phyloP scores from a whole-genome alignment of 2,888 invertebrate species.

The Theristus sp. region DNA sequence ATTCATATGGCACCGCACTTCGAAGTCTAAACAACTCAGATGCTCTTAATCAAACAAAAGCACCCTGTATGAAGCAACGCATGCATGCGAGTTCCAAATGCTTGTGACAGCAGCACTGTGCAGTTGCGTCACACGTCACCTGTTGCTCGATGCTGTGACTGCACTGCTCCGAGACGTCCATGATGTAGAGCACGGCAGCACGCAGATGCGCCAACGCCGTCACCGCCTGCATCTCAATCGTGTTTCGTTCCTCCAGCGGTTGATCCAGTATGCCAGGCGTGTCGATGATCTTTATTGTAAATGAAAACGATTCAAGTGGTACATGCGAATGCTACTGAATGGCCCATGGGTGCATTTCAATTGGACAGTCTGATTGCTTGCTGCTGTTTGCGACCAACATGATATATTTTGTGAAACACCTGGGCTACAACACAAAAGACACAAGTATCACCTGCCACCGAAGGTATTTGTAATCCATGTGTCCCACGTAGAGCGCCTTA shows the following conservation, averaged over 20 bases:
- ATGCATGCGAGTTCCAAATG: background rate
- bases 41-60: no score
- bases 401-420: no score
- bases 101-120: background rate
- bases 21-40: no score
- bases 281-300: no score
- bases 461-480: conserved; percentile 91
- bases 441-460: conserved; percentile 61
- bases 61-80: no score
- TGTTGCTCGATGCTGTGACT: conserved; percentile 86
- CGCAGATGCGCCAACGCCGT: conserved; percentile 89
- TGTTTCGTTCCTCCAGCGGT: conserved; percentile 64
- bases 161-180: conserved; percentile 90
- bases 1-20: no score
- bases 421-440: background rate
- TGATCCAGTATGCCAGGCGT: conserved; percentile 78
- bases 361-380: no score
- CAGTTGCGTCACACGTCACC: conserved; percentile 34
- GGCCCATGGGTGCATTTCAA: no score
- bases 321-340: no score
- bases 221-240: conserved; percentile 89
- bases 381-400: no score
- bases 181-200: conserved; percentile 76
- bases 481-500: conserved; percentile 92
- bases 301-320: no score